phyloP scores from a whole-genome alignment of 2,113 vertebrate species.

The Crotophaga sulcirostris region DNA sequence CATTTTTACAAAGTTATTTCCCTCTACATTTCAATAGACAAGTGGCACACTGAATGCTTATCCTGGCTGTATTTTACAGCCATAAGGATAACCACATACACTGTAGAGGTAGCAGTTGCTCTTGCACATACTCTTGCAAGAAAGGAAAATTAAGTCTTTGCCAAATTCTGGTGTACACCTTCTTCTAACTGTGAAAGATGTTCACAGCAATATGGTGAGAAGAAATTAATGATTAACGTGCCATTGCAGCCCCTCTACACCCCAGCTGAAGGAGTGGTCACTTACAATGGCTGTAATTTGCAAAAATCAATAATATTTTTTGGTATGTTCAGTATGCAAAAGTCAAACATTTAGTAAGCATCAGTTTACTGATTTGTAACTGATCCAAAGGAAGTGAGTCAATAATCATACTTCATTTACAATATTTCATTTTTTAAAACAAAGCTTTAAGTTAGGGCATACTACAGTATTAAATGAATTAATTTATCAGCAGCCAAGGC shows the following conservation, averaged over 20 bases:
- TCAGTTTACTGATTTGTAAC: not conserved
- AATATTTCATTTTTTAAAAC: not conserved
- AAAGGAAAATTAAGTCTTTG: not conserved
- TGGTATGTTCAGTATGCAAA: not conserved
- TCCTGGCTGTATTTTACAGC: not conserved
- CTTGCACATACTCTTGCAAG: not conserved
- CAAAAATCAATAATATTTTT: not conserved
- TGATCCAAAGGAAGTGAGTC: not conserved
- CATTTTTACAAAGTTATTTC: not conserved
- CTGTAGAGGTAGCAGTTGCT: not conserved
- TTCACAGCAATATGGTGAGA: not conserved
- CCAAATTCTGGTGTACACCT: not conserved
- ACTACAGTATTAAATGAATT: not conserved
- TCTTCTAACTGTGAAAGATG: not conserved
- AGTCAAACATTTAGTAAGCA: not conserved
- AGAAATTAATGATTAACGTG: not conserved
- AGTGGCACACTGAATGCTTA: not conserved
- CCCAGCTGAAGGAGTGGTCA: not conserved
- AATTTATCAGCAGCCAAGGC: not conserved
- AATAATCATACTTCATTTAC: not conserved
- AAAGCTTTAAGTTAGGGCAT: not conserved
- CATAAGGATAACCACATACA: not conserved
- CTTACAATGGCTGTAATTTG: not conserved
- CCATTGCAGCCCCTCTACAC: fast-evolving
- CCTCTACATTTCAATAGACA: not conserved